These are phyloP conservation scores for Drosophila ezoana DNA, from an alignment of 2,888 invertebrate species.

Conservation along the genomic window DNA sequence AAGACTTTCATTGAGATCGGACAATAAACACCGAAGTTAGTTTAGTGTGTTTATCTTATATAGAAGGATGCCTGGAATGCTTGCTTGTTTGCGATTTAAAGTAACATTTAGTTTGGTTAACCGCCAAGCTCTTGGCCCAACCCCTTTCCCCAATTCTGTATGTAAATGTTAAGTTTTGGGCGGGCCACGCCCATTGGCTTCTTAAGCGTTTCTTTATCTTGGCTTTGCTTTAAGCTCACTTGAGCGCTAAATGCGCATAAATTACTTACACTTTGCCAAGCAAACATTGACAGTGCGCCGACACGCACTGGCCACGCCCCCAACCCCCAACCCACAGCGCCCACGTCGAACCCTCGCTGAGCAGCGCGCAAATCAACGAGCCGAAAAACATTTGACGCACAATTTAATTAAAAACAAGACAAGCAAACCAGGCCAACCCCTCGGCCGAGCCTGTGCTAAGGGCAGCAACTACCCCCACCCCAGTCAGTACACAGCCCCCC, in stretches of 20 bases:
- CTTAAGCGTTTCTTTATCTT: conserved; percentile 68
- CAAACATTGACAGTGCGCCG: conserved; percentile 72
- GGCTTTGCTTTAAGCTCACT: conserved; percentile 73
- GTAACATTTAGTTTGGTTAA: too few species aligned
- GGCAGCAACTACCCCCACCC: neutral
- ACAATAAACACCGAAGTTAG: too few species aligned
- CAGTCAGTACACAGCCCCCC: neutral
- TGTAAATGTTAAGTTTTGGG: too few species aligned
- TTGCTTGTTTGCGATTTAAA: too few species aligned
- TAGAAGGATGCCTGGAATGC: too few species aligned
- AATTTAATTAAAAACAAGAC: conserved; percentile 74
- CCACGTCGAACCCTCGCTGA: conserved; percentile 1
- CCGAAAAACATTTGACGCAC: conserved; percentile 76
- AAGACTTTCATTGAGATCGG: too few species aligned
- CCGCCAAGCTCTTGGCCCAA: neutral
- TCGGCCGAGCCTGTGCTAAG: neutral
- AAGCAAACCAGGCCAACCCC: conserved; percentile 1
- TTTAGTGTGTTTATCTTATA: too few species aligned
- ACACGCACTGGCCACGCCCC: conserved; percentile 51
- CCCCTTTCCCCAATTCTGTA: neutral
- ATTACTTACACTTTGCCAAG: conserved; percentile 77
- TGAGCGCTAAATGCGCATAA: conserved; percentile 80
- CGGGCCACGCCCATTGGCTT: conserved; percentile 33
- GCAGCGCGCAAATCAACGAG: conserved; percentile 58
- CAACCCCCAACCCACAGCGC: conserved; percentile 2